Conservation (phyloP, 1,140 invertebrate species). For the Bicyclus anynana region DNA sequence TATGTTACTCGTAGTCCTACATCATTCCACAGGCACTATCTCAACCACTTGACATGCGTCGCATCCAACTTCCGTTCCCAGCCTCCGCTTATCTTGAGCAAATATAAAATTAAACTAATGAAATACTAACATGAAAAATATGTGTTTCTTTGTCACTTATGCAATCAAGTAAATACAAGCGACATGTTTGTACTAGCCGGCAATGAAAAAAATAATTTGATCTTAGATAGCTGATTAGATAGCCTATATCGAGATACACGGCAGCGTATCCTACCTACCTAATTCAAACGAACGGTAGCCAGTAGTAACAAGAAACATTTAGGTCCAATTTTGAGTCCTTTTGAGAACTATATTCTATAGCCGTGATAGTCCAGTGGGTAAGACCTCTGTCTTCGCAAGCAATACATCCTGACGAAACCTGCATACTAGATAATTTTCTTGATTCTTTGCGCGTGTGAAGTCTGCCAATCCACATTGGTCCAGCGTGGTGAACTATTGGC, state of each 20-base stretch:
- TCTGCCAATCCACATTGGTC: too few species aligned
- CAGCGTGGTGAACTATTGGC: too few species aligned
- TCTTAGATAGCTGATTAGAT: neutral
- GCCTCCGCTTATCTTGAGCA: slow-evolving; percentile 57
- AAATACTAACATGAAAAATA: slow-evolving; percentile 42
- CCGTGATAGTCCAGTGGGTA: too few species aligned
- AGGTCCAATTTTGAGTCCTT: too few species aligned
- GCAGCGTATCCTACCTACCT: too few species aligned
- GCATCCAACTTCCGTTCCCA: slow-evolving; percentile 64
- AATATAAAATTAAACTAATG: slow-evolving; percentile 67
- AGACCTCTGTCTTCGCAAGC: too few species aligned
- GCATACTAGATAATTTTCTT: too few species aligned
- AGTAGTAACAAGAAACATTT: too few species aligned
- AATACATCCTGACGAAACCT: too few species aligned
- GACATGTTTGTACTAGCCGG: slow-evolving; percentile 16
- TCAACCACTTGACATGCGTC: slow-evolving; percentile 46
- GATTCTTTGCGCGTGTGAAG: too few species aligned
- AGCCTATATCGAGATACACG: neutral
- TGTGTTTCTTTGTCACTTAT: slow-evolving; percentile 43
- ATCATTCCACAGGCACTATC: slow-evolving; percentile 41
- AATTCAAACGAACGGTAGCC: too few species aligned
- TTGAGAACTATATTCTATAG: too few species aligned
- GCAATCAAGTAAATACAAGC: slow-evolving; percentile 36
- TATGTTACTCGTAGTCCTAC: neutral
- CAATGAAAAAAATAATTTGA: slow-evolving; percentile 5